These are phyloP conservation scores for Sparus aurata DNA, from an alignment of 2,797 vertebrate species.

Conservation along the genomic window DNA sequence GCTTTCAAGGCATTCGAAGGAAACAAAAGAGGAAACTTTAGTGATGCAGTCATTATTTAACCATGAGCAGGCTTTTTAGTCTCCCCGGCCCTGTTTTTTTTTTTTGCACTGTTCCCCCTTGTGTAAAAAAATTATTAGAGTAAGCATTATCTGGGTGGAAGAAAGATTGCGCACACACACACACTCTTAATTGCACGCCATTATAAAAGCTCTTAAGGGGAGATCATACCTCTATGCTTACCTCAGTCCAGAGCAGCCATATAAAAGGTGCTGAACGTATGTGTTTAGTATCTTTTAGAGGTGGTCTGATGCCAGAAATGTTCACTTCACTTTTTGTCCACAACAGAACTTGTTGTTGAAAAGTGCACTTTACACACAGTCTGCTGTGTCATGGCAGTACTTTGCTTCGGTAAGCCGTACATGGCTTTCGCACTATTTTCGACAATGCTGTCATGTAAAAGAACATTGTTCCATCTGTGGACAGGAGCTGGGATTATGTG, in stretches of 20 bases:
- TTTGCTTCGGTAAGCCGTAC: slow-evolving; percentile 40
- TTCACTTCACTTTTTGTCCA: background rate
- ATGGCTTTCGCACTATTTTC: slow-evolving; percentile 26
- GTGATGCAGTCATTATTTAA: slow-evolving; percentile 77
- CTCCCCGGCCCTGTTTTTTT: slow-evolving; percentile 58
- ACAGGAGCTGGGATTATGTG: slow-evolving; percentile 50
- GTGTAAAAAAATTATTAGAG: slow-evolving; percentile 70
- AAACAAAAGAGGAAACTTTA: slow-evolving; percentile 70
- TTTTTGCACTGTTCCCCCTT: slow-evolving; percentile 39
- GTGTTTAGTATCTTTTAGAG: slow-evolving; percentile 21
- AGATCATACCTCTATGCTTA: slow-evolving; percentile 53
- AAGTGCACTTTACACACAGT: background rate
- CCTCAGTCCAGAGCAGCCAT: slow-evolving; percentile 29
- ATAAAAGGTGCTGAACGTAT: slow-evolving; percentile 53
- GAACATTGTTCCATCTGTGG: slow-evolving; percentile 45
- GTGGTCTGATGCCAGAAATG: background rate
- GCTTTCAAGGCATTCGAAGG: slow-evolving; percentile 70
- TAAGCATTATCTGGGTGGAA: slow-evolving; percentile 69
- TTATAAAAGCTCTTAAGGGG: slow-evolving; percentile 55
- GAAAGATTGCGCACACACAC: slow-evolving; percentile 40
- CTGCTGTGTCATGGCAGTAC: slow-evolving; percentile 31
- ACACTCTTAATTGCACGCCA: slow-evolving; percentile 49
- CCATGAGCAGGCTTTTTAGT: slow-evolving; percentile 73
- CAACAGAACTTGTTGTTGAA: slow-evolving; percentile 6
- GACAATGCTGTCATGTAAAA: slow-evolving; percentile 41